Conservation (phyloP, 1,140 invertebrate genomes). For the Parapsyche elsis region DNA sequence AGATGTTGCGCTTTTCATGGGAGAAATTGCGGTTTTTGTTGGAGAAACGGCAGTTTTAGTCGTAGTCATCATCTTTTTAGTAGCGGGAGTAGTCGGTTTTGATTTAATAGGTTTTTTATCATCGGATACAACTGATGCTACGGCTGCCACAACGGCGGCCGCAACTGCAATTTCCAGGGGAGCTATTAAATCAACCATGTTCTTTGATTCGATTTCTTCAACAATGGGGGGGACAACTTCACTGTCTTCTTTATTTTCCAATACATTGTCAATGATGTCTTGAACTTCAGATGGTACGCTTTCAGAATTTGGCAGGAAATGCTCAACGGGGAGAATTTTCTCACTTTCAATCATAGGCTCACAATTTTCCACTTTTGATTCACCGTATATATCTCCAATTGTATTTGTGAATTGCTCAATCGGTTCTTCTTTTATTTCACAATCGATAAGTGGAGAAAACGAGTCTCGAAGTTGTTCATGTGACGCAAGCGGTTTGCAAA, state of each 20-base stretch:
- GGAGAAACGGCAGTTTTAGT: slow-evolving; percentile 51
- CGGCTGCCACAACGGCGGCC: slow-evolving; percentile 57
- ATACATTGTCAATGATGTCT: not conserved
- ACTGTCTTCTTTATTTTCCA: not conserved
- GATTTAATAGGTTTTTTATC: slow-evolving; percentile 54
- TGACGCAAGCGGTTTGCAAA: slow-evolving; percentile 34
- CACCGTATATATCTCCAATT: not conserved
- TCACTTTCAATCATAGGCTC: not conserved
- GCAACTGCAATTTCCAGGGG: slow-evolving; percentile 51
- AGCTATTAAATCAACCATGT: slow-evolving; percentile 52
- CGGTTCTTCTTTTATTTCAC: not conserved
- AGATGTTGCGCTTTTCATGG: slow-evolving; percentile 52
- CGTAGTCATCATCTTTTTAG: slow-evolving; percentile 56
- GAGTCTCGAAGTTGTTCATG: slow-evolving; percentile 15
- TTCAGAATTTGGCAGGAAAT: not conserved
- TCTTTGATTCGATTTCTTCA: slow-evolving; percentile 42
- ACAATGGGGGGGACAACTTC: not conserved
- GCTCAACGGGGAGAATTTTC: not conserved
- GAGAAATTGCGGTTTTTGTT: slow-evolving; percentile 56
- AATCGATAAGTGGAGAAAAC: not conserved
- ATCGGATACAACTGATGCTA: slow-evolving; percentile 49
- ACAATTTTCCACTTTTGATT: not conserved
- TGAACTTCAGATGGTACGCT: not conserved
- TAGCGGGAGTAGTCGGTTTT: slow-evolving; percentile 50
- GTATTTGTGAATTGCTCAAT: not conserved